Evolutionary conservation across 2,113 vertebrate genomes (phyloP).

Genomic region (Opisthocomus hoazin): DNA sequence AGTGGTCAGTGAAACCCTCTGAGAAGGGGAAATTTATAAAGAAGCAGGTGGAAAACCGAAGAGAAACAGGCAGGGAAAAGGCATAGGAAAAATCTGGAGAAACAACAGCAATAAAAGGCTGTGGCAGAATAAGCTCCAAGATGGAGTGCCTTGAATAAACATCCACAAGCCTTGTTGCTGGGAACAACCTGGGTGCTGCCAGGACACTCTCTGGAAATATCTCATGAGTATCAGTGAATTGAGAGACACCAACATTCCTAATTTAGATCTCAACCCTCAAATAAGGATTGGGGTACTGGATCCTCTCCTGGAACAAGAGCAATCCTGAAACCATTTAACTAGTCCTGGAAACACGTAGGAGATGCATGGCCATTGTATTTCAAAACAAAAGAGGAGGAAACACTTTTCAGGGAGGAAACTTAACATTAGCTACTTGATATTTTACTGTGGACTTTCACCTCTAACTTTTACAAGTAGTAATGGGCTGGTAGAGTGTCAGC

Average conservation of each 20-base stretch:
- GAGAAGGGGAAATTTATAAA: not conserved
- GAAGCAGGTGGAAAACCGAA: not conserved
- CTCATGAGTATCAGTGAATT: not conserved
- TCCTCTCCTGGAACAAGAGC: not conserved
- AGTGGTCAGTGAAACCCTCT: not conserved
- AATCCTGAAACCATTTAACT: not conserved
- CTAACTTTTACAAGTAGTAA: not conserved
- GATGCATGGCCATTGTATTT: not conserved
- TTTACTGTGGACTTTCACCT: not conserved
- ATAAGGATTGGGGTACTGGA: not conserved
- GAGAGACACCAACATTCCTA: not conserved
- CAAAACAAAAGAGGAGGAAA: not conserved
- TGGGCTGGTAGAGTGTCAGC: not conserved
- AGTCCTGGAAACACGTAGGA: not conserved
- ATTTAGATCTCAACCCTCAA: not conserved
- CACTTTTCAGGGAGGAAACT: not conserved
- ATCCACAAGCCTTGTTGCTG: not conserved
- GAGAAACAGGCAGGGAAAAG: not conserved
- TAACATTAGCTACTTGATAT: not conserved
- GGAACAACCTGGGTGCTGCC: not conserved
- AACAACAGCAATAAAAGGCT: not conserved
- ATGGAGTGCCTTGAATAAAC: not conserved
- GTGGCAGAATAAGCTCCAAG: not conserved
- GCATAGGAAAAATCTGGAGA: not conserved
- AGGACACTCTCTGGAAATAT: not conserved